Percentiles rank a stretch among this genome's conserved stretches.
phyloP scores from a whole-genome alignment of 2,888 invertebrate species.

The Cerceris rybyensis region DNA sequence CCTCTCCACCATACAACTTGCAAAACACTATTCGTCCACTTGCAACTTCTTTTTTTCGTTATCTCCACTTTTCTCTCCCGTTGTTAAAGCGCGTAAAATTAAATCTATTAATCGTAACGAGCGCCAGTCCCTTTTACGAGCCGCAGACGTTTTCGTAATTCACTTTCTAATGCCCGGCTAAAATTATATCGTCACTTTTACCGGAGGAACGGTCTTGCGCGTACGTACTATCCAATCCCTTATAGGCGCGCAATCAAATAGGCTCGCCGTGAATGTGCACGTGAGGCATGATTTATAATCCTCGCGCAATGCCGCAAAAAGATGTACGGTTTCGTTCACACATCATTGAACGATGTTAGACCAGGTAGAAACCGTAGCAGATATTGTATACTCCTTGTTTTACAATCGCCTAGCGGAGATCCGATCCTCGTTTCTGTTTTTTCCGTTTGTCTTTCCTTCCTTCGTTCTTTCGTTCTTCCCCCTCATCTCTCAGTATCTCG shows the following conservation, averaged over 20 bases:
- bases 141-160: constrained; percentile 62
- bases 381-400: constrained; percentile 8
- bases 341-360: constrained; percentile 33
- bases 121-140: constrained; percentile 49
- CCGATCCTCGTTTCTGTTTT: too few relatives aligned
- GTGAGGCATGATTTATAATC: constrained; percentile 60
- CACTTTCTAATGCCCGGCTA: constrained; percentile 63
- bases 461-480: too few relatives aligned
- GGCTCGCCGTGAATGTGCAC: constrained; percentile 44
- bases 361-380: constrained; percentile 13
- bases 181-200: constrained; percentile 68
- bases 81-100: constrained; percentile 46
- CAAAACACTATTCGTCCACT: constrained; percentile 1
- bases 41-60: background rate
- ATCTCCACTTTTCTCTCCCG: background rate
- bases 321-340: constrained; percentile 55
- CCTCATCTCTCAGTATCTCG: too few relatives aligned
- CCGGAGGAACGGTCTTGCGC: constrained; percentile 40
- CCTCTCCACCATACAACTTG: constrained; percentile 16
- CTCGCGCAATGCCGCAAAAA: constrained; percentile 49
- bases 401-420: background rate
- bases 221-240: constrained; percentile 42
- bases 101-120: constrained; percentile 42
- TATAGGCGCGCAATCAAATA: constrained; percentile 56
- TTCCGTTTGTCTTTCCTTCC: too few relatives aligned